Evolutionary conservation across 2,888 invertebrate genomes (phyloP), one percentile per base, ranked within the genome.

Genomic region (Quadroppia sp.): DNA sequence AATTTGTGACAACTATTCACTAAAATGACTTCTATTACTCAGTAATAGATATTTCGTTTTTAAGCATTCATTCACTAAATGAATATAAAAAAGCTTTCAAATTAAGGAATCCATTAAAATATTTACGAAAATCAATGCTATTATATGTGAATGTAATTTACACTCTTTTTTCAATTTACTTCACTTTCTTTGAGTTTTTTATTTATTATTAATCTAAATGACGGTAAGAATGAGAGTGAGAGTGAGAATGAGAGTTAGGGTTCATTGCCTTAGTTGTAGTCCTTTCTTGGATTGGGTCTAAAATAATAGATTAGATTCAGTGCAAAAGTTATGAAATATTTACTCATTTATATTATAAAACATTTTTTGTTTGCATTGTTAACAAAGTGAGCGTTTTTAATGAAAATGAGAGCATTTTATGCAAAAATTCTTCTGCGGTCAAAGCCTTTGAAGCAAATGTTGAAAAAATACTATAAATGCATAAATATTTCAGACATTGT

Each of bases 81-180:
- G 13, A 17, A 64, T 36, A 36, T 36, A 40, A 67, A 40, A 67
- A 67, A 42, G 20, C 67, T 64, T 67, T 67, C 32, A 40, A 67
- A 67, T 67, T 67, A 67, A 17, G 59, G 17, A 61, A 61, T n/a
- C 2, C 67, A 67, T 67, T 67, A 67, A 40, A 67, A 67, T 67
- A 67, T 36, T 67, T 40, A 42, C 67, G 23, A 42, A 9, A 67
- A n/a, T 67, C 40, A n/a, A 40, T 67, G 23, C 11, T 42, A 30
- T 67, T 67, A n/a, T 40, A 11, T 23, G 17, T 61, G 7, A 2
- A 6, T 32, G 67, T 67, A 67, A 40, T 42, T 67, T n/a, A 67
- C 67, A 40, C 42, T 61, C 36, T 45, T 15, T 2, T 15, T 45
- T 13, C 45, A 17, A 45, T 45, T 45, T 15, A 45, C 30, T 28